Conservation (phyloP, 2,797 vertebrate genomes). For the Chelon labrosus region DNA sequence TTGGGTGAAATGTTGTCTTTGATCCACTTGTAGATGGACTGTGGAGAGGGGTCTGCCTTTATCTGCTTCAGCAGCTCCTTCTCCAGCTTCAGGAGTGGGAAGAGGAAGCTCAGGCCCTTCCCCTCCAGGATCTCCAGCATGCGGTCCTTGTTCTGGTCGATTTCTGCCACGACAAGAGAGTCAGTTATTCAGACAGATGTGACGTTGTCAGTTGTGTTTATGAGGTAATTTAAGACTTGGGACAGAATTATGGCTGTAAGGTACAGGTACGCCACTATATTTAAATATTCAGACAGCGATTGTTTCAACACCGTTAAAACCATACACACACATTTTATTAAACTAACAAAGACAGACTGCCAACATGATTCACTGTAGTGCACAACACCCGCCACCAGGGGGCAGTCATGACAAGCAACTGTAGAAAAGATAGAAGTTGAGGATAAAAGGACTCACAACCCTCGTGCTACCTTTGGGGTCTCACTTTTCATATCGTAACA, state of each 20-base stretch:
- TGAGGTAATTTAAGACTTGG: background rate
- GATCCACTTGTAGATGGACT: constrained; percentile 99
- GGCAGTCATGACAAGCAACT: background rate
- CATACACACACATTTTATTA: background rate
- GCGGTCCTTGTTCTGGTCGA: constrained; percentile 99
- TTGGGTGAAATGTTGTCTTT: constrained; percentile 99
- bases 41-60: constrained; percentile 95
- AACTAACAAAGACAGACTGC: background rate
- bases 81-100: constrained; percentile 98
- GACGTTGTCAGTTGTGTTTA: background rate
- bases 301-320: background rate
- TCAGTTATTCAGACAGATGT: background rate
- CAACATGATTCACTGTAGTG: background rate
- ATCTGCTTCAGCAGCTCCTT: constrained; percentile 98
- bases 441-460: background rate
- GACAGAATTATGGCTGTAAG: background rate
- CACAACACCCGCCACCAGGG: background rate
- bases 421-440: background rate
- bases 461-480: too few species aligned
- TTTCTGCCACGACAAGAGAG: constrained; percentile 83
- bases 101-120: constrained; percentile 97
- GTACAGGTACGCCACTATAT: background rate
- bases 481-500: too few species aligned
- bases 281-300: background rate
- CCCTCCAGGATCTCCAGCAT: constrained; percentile 99